Evolutionary conservation across 2,888 invertebrate species (phyloP).

Genomic region (Thyatira batis): DNA sequence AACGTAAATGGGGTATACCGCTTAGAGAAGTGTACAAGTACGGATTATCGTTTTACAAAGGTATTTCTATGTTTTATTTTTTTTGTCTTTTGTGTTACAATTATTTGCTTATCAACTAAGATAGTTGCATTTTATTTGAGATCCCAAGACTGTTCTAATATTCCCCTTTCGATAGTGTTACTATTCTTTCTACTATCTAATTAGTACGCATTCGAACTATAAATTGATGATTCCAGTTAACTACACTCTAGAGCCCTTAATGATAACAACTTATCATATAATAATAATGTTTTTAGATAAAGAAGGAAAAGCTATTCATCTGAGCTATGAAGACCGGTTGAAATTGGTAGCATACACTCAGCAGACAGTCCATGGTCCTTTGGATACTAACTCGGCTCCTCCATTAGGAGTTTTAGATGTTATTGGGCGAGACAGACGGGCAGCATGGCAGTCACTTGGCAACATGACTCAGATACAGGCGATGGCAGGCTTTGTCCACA

Average conservation of each 20-base stretch:
- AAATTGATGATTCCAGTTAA: too few species aligned
- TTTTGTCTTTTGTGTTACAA: background rate
- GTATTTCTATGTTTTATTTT: constrained; percentile 71
- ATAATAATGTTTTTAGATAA: constrained; percentile 87
- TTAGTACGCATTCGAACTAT: too few species aligned
- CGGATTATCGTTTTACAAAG: constrained; percentile 96
- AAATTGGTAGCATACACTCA: constrained; percentile 95
- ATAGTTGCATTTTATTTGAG: too few species aligned
- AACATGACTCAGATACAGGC: constrained; percentile 93
- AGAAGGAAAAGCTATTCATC: constrained; percentile 97
- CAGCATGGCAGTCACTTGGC: constrained; percentile 97
- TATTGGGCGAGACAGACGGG: constrained; percentile 94
- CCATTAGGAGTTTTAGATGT: constrained; percentile 97
- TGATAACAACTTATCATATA: background rate
- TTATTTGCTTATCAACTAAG: too few species aligned
- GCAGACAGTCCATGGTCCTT: constrained; percentile 93
- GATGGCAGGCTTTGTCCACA: constrained; percentile 95
- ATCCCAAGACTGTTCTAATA: background rate
- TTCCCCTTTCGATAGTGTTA: background rate
- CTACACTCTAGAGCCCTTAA: too few species aligned
- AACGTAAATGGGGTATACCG: constrained; percentile 86
- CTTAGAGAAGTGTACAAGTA: constrained; percentile 93
- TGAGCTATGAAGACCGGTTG: constrained; percentile 96
- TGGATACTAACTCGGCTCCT: constrained; percentile 86
- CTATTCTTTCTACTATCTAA: background rate